Evolutionary conservation across 2,888 invertebrate species (phyloP).

Genomic region (Drosophila yooni): DNA sequence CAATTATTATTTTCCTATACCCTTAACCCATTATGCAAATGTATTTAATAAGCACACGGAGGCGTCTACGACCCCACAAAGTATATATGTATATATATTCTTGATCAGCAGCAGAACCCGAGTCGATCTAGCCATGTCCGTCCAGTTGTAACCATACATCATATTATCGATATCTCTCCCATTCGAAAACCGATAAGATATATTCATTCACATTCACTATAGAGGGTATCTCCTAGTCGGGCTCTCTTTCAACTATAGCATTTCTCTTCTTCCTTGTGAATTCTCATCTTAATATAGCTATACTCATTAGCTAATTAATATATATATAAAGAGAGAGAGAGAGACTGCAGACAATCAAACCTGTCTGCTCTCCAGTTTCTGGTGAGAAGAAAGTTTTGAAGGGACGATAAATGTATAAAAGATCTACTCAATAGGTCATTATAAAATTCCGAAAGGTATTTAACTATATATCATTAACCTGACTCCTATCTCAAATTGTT

Average conservation of each 20-base stretch:
- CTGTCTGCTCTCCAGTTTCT: neutral
- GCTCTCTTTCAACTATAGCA: neutral
- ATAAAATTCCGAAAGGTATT: neutral
- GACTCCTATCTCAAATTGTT: slow-evolving; percentile 22
- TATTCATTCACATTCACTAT: neutral
- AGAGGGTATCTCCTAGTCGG: neutral
- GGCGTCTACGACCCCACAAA: neutral
- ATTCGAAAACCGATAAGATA: neutral
- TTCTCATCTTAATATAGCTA: neutral
- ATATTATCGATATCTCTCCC: neutral
- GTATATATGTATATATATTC: neutral
- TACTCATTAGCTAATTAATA: neutral
- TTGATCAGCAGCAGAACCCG: neutral
- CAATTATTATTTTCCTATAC: neutral
- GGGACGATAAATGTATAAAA: neutral
- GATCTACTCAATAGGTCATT: neutral
- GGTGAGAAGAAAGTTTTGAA: neutral
- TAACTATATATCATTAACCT: slow-evolving; percentile 3
- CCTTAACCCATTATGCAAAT: neutral
- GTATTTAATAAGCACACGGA: neutral
- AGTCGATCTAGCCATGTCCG: neutral
- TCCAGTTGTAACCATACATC: neutral
- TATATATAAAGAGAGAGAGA: neutral
- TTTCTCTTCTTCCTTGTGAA: neutral
- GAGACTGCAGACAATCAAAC: neutral